These are phyloP conservation scores for Eupithecia dodoneata DNA, from an alignment of 2,888 invertebrate genomes.

Conservation along the genomic window DNA sequence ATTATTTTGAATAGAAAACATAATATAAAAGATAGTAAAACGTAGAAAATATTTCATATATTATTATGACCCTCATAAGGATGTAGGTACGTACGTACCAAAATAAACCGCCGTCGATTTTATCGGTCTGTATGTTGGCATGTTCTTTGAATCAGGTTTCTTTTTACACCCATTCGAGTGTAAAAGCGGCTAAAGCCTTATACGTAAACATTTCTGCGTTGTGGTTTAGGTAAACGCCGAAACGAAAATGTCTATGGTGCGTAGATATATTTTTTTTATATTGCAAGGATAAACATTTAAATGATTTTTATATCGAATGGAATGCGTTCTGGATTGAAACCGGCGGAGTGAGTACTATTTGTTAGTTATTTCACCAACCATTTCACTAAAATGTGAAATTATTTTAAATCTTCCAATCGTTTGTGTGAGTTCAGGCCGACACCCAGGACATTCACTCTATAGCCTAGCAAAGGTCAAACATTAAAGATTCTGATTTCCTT, in stretches of 20 bases:
- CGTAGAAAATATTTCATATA: not conserved
- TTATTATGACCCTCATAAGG: not conserved
- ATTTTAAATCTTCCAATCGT: not conserved
- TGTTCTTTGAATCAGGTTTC: slow-evolving; percentile 31
- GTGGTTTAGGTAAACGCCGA: not conserved
- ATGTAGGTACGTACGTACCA: not conserved
- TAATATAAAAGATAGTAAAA: not conserved
- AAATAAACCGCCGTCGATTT: slow-evolving; percentile 9
- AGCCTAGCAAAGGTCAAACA: slow-evolving; percentile 24
- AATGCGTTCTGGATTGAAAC: not conserved
- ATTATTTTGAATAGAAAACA: not conserved
- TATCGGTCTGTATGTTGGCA: slow-evolving; percentile 11
- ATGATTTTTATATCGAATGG: not conserved
- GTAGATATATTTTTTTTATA: not conserved
- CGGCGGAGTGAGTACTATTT: not conserved
- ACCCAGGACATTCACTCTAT: not conserved
- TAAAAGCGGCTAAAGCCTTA: slow-evolving; percentile 25
- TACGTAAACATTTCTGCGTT: slow-evolving; percentile 16
- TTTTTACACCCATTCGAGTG: slow-evolving; percentile 28
- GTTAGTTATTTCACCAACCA: not conserved
- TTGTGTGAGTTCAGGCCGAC: not conserved
- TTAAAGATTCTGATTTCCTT: slow-evolving; percentile 49
- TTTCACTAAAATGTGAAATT: not conserved
- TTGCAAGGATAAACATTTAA: not conserved
- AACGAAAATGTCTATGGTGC: not conserved